Base-by-base conservation (phyloP, 2,113 vertebrate genomes). In the Apodemus sylvaticus region DNA sequence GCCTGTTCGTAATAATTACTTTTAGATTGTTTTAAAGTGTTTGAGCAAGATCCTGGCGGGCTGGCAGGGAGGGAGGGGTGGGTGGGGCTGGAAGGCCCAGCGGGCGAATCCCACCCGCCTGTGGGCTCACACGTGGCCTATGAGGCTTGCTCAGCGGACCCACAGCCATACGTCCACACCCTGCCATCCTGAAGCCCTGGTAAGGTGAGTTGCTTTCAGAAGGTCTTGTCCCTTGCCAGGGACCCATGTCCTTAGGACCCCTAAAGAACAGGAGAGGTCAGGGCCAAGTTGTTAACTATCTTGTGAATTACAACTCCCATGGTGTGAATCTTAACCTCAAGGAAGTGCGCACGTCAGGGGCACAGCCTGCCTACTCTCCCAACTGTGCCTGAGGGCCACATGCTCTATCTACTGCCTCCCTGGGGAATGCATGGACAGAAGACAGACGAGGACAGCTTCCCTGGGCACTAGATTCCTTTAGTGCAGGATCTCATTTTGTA, bases 1-100 rank as follows among this genome's bases (percentile, higher is more conserved):
- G 98, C 96, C 97, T 96, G 98, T 81, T 90, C 60, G 58, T 71
- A 96, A 96, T 98, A 97, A 98, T 98, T 96, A 97, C 96, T 96
- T 94, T 89, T 73, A 90, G 92, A 94, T 96, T 93, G 96, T 96
- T 97, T 91, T 97, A 93, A 96, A 97, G 97, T 76, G 87, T 96
- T 96, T 89, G 48, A 97, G 96, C 87, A 48, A 78, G 74, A 93
- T 91, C 95, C 94, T 66, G 95, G 93, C 51, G 88, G 60, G 64
- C 51, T 5, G 70, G 77, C n/a, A 58, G 39, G 86, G 83, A 31
- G 53, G 17, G 70, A 24, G 70, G 31, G 53, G n/a, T 14, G 55
- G n/a, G 22, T 0, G 14, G 68, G 64, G 53, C 42, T 4, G 77
- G 45, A 14, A 2, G 26, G 9, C 64, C 66, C 1, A 11, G 64